phyloP scores from a whole-genome alignment of 2,888 invertebrate genomes.

The Tachina lurida region DNA sequence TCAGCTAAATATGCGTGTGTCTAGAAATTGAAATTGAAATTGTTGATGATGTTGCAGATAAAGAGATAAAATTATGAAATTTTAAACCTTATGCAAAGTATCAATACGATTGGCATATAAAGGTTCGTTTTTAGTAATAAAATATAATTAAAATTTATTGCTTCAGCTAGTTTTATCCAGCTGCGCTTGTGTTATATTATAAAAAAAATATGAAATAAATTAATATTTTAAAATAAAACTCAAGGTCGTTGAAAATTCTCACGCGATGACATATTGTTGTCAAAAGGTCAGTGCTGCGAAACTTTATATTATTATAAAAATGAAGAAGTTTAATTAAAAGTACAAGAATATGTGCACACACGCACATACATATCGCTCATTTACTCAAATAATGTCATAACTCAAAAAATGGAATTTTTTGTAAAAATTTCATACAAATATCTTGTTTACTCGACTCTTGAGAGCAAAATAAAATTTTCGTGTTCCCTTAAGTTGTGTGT shows the following conservation, averaged over 20 bases:
- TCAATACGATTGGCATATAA: constrained; percentile 29
- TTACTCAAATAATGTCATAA: too few species aligned
- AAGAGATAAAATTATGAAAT: constrained; percentile 64
- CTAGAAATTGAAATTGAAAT: constrained; percentile 30
- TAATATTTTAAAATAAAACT: constrained; percentile 4
- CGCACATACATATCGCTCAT: too few species aligned
- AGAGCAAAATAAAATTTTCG: too few species aligned
- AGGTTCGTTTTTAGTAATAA: constrained; percentile 34
- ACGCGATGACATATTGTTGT: constrained; percentile 26
- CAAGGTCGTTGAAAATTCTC: constrained; percentile 36
- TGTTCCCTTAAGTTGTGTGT: too few species aligned
- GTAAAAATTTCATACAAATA: too few species aligned
- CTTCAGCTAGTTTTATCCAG: constrained; percentile 35
- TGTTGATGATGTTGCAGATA: constrained; percentile 60
- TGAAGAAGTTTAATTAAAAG: constrained; percentile 1
- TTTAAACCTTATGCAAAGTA: constrained; percentile 43
- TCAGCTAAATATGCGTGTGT: constrained; percentile 47
- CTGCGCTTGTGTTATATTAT: background rate
- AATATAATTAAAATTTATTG: constrained; percentile 42
- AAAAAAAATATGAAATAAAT: background rate
- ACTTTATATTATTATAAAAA: background rate
- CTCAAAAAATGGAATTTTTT: too few species aligned
- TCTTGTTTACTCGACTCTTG: too few species aligned
- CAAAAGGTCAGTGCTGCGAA: constrained; percentile 5
- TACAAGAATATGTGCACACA: too few species aligned